Evolutionary conservation across 2,113 vertebrate genomes (phyloP).

Genomic region (Phalacrocorax carbo): DNA sequence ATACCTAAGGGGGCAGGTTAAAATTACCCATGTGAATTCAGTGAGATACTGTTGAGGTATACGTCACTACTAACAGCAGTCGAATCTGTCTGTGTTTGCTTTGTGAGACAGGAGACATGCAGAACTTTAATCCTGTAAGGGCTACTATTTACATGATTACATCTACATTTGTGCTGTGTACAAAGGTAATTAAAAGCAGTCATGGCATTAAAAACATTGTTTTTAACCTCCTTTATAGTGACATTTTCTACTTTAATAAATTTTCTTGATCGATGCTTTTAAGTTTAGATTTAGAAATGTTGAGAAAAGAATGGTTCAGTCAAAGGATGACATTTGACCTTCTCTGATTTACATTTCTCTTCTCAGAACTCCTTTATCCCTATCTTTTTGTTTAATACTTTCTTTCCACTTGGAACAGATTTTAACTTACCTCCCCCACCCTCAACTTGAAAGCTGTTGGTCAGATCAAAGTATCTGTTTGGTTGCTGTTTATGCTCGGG

Average conservation of each 20-base stretch:
- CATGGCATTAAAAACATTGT: neutral
- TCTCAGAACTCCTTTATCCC: neutral
- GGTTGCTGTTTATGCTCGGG: neutral
- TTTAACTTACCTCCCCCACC: neutral
- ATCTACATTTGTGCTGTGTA: neutral
- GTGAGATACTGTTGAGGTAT: neutral
- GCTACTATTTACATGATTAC: neutral
- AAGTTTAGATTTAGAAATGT: neutral
- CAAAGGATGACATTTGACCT: neutral
- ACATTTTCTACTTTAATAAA: neutral
- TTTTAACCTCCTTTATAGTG: neutral
- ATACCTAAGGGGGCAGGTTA: neutral
- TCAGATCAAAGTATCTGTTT: neutral
- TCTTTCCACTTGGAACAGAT: neutral
- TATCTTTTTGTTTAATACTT: neutral
- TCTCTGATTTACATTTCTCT: neutral
- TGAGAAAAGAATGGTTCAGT: neutral
- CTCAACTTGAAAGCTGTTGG: neutral
- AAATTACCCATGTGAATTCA: neutral
- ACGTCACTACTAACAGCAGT: neutral
- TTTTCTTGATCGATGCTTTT: neutral
- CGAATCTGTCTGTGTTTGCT: neutral
- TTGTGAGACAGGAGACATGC: neutral
- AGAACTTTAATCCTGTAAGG: neutral
- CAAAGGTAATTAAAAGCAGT: neutral